Base-by-base conservation (phyloP, 2,113 vertebrate genomes). In the Tachycineta bicolor region DNA sequence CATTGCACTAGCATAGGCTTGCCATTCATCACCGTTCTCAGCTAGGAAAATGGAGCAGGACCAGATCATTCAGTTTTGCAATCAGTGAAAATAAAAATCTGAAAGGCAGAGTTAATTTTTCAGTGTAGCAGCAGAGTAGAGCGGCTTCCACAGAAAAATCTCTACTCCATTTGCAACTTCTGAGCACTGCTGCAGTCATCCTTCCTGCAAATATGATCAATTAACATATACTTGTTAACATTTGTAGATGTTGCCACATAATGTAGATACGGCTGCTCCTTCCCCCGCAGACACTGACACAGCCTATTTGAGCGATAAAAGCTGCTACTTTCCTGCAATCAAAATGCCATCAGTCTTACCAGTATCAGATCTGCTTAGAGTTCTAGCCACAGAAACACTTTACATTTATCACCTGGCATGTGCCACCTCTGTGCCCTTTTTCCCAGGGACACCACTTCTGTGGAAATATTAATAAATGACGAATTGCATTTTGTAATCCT, bases 391-490 rank as follows among this genome's bases (percentile, higher is more conserved):
- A 90, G 86, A 87, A 93, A 89, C 0, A 26, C 64, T 94, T 95
- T 96, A 96, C 92, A 90, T 90, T 96, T 97, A 96, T 97, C 97
- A 96, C 73, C 76, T 92, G 87, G 76, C 86, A 89, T 93, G 84
- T 94, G 90, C 89, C 87, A 96, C 87, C 87, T 86, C 78, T 62
- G 69, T 97, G 95, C 90, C 96, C 89, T 87, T 97, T 97, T 97
- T 92, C 92, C 94, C 96, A 97, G 84, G 94, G 93, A 81, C 86
- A 87, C 49, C 84, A 97, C 84, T 96, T 97, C 95, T 95, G 88
- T 94, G 87, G 94, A 96, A 97, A 95, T 96, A 90, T 94, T 97
- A 97, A 97, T 94, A 96, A 95, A 95, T 97, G 97, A 98, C 83
- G 96, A 97, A 97, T 96, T 94, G 81, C 91, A 95, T 97, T 70